Conservation (phyloP, 1,140 invertebrate genomes). For the Oscheius sp. region DNA sequence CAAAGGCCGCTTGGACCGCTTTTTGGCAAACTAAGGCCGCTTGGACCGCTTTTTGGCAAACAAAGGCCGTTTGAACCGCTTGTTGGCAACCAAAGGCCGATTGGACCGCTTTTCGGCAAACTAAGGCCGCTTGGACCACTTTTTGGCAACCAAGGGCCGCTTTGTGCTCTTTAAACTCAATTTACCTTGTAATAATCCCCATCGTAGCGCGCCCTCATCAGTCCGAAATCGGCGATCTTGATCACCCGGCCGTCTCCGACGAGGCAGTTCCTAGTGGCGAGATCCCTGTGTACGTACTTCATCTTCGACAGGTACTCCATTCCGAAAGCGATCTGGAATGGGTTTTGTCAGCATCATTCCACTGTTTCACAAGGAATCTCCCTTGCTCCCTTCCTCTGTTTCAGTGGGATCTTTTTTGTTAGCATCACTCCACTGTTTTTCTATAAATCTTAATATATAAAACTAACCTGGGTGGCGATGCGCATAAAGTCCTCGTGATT, state of each 20-base stretch:
- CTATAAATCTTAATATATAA: constrained; percentile 8
- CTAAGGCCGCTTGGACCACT: too few species aligned
- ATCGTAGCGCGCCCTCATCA: constrained; percentile 64
- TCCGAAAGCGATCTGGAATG: constrained; percentile 72
- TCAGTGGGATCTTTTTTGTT: neutral
- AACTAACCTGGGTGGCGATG: constrained; percentile 42
- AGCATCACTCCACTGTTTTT: neutral
- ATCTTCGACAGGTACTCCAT: constrained; percentile 76
- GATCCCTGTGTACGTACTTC: constrained; percentile 71
- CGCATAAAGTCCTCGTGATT: constrained; percentile 41
- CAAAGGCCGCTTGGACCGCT: too few species aligned
- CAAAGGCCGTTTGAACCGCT: too few species aligned
- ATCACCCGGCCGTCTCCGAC: constrained; percentile 89
- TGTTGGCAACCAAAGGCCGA: too few species aligned
- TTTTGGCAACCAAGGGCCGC: too few species aligned
- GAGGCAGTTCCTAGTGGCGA: constrained; percentile 92
- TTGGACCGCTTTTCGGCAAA: too few species aligned
- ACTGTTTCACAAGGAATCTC: neutral
- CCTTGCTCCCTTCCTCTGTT: neutral
- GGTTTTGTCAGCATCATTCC: neutral
- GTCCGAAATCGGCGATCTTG: constrained; percentile 93
- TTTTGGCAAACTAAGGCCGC: too few species aligned
- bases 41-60: too few species aligned
- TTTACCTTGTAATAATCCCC: constrained; percentile 40
- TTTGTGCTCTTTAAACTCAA: neutral